Conservation (phyloP, 2,797 vertebrate genomes). For the Coreius guichenoti region DNA sequence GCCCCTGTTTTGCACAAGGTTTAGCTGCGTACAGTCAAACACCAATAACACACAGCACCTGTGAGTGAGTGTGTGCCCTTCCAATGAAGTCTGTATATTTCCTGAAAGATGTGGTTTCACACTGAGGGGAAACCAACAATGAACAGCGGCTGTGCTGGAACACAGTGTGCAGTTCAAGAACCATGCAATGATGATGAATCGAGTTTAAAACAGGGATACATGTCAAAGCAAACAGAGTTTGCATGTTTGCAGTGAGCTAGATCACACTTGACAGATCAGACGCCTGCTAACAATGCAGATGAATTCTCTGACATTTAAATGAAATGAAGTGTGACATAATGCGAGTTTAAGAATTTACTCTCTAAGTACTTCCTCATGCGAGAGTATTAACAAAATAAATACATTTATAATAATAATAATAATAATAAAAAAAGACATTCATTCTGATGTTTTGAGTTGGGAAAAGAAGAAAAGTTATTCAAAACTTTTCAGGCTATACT, state of each 20-base stretch:
- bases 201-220: neutral
- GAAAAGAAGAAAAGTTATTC: neutral
- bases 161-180: neutral
- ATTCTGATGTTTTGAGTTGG: neutral
- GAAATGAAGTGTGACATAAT: conserved; percentile 11
- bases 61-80: conserved; percentile 26
- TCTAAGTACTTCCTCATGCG: conserved; percentile 10
- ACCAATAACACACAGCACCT: conserved; percentile 49
- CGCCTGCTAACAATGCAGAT: neutral
- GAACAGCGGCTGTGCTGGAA: neutral
- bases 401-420: neutral
- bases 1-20: conserved; percentile 59
- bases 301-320: neutral
- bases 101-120: conserved; percentile 47
- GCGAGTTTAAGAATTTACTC: conserved; percentile 17
- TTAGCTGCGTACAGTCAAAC: conserved; percentile 35
- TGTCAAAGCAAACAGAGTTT: conserved; percentile 14
- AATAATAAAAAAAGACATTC: neutral
- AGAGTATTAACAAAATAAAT: neutral
- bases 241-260: conserved; percentile 3
- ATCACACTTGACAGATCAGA: neutral
- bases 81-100: conserved; percentile 32
- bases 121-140: neutral
- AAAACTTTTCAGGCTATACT: neutral
- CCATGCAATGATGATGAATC: neutral